Base-by-base conservation (phyloP, 2,113 vertebrate genomes). In the Dipodomys ordii region DNA sequence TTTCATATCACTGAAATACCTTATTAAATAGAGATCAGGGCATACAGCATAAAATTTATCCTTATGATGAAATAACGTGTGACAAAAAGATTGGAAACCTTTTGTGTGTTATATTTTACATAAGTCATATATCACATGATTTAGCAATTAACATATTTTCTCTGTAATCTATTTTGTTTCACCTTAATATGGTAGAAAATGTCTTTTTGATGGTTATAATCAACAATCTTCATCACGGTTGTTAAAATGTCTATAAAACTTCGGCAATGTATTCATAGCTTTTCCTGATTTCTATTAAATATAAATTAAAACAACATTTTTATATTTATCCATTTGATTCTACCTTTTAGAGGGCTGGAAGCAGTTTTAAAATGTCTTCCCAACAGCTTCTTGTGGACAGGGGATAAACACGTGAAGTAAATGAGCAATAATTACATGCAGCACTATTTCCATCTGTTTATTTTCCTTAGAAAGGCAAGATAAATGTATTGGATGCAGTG, bases 381-480 rank as follows among this genome's bases (percentile, higher is more conserved):
- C 27, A 77, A 7, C 1, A 65, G n/a, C 27, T 95, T 12, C 80
- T 46, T 93, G n/a, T 88, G 65, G 76, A 78, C 46, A 76, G 8
- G 91, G 30, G 67, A 60, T 82, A 96, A 95, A 83, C 80, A 81
- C 60, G 32, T 22, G 28, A 92, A 91, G 20, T 79, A 78, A 87
- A 88, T 89, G 67, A 94, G 53, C 18, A 11, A 93, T 92, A 87
- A 67, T 82, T 93, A 13, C 53, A 73, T 49, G 39, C 13, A 4
- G 35, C 87, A 78, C 53, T 92, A 81, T 57, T 96, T 97, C 44
- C 44, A 35, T 88, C 78, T 85, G 27, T 95, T 96, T 97, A 88
- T 95, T 95, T 96, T 93, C 30, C 23, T 88, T 94, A n/a, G 83
- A 93, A 78, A 85, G 57, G 28, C 46, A 96, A 96, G 90, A 91